Base-by-base conservation (phyloP, 2,888 invertebrate species). In the Lasioglossum lativentre region DNA sequence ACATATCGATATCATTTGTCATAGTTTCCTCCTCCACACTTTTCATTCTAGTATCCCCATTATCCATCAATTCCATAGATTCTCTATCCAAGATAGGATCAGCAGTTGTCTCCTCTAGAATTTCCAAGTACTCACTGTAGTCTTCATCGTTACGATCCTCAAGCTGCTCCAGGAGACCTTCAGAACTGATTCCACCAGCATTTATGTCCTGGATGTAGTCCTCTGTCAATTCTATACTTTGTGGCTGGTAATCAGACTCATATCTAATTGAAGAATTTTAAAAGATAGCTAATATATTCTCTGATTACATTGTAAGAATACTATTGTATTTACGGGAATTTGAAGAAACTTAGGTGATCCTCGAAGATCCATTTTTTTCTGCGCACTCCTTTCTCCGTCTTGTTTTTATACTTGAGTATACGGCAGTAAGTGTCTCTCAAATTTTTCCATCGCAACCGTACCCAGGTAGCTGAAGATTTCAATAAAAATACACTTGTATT, bases 331-430 rank as follows among this genome's bases (percentile, higher is more conserved):
- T 92, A 94, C 93, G 94, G 94, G 82, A 94, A 94, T 78, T 93
- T 94, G 27, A 95, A 84, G 74, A 95, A 95, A 80, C 87, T 94
- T 45, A 95, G 86, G 74, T 93, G 90, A 83, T 95, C 94, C 81
- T 95, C 95, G 72, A 94, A 95, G 47, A 95, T 92, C 95, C 95
- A 95, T 89, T 94, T 95, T 83, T 95, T 95, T 68, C 94, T 91
- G 78, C 94, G 90, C 5, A 89, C 82, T 14, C 93, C 94, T 81
- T 93, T 94, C 0, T 94, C 91, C 5, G 94, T 92, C 86, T 93
- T 94, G 59, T 92, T 93, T 86, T 95, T 95, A 75, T 94, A 93
- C 78, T 95, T 95, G 12, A 95, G 86, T 83, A 95, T 95, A 8
- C 95, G 93, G 38, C 94, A 94, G 63, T 95, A 95, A 0, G 95